A percentile compares a stretch with the other conserved stretches of the same genome.
Conservation (phyloP, 1,140 invertebrate genomes). For the Doryteuthis pealeii region DNA sequence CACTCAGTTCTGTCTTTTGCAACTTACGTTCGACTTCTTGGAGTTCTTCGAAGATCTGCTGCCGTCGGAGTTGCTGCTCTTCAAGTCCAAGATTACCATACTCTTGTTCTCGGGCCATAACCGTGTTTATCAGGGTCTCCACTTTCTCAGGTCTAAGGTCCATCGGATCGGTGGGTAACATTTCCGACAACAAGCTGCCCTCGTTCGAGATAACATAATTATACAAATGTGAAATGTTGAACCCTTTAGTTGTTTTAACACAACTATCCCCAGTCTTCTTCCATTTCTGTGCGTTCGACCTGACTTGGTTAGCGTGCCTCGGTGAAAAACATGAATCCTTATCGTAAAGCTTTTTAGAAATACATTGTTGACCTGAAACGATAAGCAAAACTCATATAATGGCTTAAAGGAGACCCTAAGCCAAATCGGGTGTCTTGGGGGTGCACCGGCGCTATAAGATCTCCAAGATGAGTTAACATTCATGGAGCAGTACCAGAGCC, state of each 20-base stretch:
- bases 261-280: slow-evolving; percentile 21
- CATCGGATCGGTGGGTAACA: slow-evolving; percentile 14
- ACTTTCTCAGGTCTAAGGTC: slow-evolving; percentile 55
- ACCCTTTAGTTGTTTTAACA: slow-evolving; percentile 19
- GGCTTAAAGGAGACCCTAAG: too few species aligned
- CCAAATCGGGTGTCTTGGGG: too few species aligned
- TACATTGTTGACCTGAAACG: too few species aligned
- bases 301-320: not conserved
- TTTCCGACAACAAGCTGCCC: not conserved
- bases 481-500: too few species aligned
- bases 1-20: slow-evolving; percentile 66
- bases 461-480: too few species aligned
- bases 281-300: not conserved
- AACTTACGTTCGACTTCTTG: slow-evolving; percentile 76
- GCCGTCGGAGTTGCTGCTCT: slow-evolving; percentile 73
- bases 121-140: slow-evolving; percentile 59
- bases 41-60: slow-evolving; percentile 77
- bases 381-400: too few species aligned
- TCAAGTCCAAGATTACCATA: slow-evolving; percentile 60
- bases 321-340: slow-evolving; percentile 4
- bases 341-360: too few species aligned
- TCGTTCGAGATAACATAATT: too few species aligned
- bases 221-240: not conserved
- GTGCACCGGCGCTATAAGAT: too few species aligned
- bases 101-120: slow-evolving; percentile 58